Evolutionary conservation across 64 coral and sea anemone species (phyloP).

Genomic region (Acropora yongei): DNA sequence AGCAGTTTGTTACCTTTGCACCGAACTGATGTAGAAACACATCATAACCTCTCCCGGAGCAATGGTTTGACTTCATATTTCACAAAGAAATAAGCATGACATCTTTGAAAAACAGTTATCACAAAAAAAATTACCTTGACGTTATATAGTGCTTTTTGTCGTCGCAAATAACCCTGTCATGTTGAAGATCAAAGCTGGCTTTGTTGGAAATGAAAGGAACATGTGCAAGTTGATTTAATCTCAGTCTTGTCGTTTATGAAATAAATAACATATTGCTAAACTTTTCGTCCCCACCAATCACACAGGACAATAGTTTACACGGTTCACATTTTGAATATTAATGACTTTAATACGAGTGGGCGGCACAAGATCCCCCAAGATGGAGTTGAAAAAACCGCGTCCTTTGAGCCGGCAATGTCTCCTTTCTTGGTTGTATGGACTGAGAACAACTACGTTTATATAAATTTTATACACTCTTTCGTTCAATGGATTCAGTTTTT

Average conservation of each 20-base stretch:
- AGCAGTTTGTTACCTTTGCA: too few species aligned
- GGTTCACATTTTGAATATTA: slow-evolving; percentile 19
- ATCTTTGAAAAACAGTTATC: neutral
- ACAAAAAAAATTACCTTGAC: neutral
- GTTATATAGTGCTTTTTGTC: neutral
- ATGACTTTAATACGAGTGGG: slow-evolving; percentile 15
- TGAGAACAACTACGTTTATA: too few species aligned
- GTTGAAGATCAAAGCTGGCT: slow-evolving; percentile 24
- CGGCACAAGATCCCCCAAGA: too few species aligned
- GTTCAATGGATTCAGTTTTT: too few species aligned
- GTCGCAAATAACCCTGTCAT: neutral
- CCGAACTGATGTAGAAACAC: neutral
- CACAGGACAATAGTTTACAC: neutral
- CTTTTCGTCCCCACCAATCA: neutral
- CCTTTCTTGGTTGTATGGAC: too few species aligned
- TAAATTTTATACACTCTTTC: too few species aligned
- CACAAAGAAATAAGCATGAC: too few species aligned
- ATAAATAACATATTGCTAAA: slow-evolving; percentile 40
- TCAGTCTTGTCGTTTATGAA: neutral
- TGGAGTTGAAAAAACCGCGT: neutral
- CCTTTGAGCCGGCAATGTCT: too few species aligned
- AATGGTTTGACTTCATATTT: neutral
- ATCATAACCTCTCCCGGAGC: neutral
- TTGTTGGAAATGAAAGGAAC: slow-evolving; percentile 23
- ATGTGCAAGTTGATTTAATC: slow-evolving; percentile 35